Base-by-base conservation (phyloP, 2,797 vertebrate genomes). In the Echiichthys vipera region DNA sequence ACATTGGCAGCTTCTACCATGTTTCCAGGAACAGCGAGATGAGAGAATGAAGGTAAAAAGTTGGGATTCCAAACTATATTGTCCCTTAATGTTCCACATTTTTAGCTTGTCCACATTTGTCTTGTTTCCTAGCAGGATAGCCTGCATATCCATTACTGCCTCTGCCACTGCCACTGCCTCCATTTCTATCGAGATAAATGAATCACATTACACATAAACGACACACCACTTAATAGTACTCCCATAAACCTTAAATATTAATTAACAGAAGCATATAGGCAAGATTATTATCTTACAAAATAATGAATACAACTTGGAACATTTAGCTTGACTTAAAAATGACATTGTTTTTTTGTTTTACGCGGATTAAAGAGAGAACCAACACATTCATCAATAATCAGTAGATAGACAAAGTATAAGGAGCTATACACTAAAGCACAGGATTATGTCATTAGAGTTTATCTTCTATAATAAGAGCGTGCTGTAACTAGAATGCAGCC, bases 121-220 rank as follows among this genome's bases (percentile, higher is more conserved):
- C 81, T 81, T 7, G 83, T 80, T 79, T 83, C 74, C 65, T 80
- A 80, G 78, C 66, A 36, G 82, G 63, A 84, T 42, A 80, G 74
- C 69, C 74, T 55, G 61, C 81, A 75, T 74, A 70, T 89, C 87
- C 84, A 73, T 89, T 86, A 92, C 78, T 84, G 85, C 84, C 69
- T 91, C 85, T 84, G 88, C 86, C 89, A 91, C 85, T 84, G 88
- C 86, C 89, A 91, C 86, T 81, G 83, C 85, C 90, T 90, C 93
- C 90, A 92, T 77, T 84, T 94, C 92, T 94, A 92, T 74, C 80
- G 87, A 89, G 76, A 92, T 72, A 91, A 86, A 92, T 80, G 47
- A 86, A 71, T 56, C 55, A 69, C 57, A 80, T 87, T 78, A 85
- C 63, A 85, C 75, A 81, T 59, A 69, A 82, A 81, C 74, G 80